A percentile compares a stretch with the other conserved stretches of the same genome.
Evolutionary conservation across 2,797 vertebrate genomes (phyloP).

Genomic region (Enoplosus armatus): DNA sequence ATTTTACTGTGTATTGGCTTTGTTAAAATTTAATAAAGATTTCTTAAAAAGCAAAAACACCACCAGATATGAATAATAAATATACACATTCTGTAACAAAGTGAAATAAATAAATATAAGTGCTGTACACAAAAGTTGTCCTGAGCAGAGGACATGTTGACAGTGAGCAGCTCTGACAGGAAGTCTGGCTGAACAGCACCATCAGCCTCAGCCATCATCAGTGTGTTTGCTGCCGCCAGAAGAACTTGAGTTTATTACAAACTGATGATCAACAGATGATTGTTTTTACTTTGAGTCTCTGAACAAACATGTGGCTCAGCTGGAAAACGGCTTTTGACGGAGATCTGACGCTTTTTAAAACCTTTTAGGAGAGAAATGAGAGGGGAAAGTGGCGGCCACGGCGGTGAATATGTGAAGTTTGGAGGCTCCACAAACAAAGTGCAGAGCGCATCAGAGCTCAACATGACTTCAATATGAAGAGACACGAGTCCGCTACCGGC

Average conservation of each 20-base stretch:
- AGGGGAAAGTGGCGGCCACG: not conserved
- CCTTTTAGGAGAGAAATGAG: constrained; percentile 33
- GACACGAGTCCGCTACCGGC: not conserved
- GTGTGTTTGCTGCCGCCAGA: constrained; percentile 57
- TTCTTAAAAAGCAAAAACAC: no score
- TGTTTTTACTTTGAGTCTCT: no score
- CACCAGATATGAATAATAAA: no score
- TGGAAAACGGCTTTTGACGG: not conserved
- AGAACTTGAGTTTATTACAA: not conserved
- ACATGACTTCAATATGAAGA: not conserved
- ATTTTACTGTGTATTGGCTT: no score
- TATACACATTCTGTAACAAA: no score
- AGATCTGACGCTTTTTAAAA: not conserved
- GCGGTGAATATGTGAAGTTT: constrained; percentile 25
- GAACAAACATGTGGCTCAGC: not conserved
- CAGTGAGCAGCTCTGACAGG: not conserved
- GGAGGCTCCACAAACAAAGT: constrained; percentile 3
- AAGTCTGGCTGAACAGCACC: not conserved
- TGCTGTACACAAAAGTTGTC: no score
- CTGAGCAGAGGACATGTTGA: not conserved
- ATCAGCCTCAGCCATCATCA: constrained; percentile 7
- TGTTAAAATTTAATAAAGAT: no score
- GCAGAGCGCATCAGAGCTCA: not conserved
- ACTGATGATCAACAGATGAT: no score
- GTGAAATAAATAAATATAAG: no score